Base-by-base conservation (phyloP, 2,888 invertebrate species). In the Ochropacha duplaris region DNA sequence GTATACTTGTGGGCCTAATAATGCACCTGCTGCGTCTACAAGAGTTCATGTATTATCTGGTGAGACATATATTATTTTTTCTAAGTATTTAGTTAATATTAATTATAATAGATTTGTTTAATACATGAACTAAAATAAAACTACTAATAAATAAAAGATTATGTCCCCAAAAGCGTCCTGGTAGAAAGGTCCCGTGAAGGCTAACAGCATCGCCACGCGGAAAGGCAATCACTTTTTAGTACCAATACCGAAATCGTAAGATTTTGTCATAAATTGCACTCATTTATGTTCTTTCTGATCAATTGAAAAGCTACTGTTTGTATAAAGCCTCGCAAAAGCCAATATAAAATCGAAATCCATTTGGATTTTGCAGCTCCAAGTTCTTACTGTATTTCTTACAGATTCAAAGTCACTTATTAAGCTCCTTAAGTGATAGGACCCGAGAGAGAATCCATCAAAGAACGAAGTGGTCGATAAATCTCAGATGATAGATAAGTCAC, bases 11-110 rank as follows among this genome's bases (percentile, higher is more conserved):
- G 94, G 95, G 58, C 97, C 97, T 57, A 96, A 96, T 80, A 97
- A 97, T 82, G 97, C 97, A 59, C 96, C 96, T 69, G 93, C 96
- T 6, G 96, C 96, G 62, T 94, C 95, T 69, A 96, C 97, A 54
- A 94, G 96, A 69, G 96, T 97, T 56, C 97, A 97, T 86, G 97
- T 97, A 71, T 94, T 97, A 68, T 97, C 97, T 88, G 97, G 97
- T 97, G 75, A 81, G 79, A 58, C 19, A 1, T 52, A 1, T 8
- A 12, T 50, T 14, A 1, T 36, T 3, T 12, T 36, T 36, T 36
- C 12, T 36, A 11, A 31, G 1, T 31, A 8, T 31, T 1, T 31
- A 5, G 24, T 5, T 24, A 24, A 24, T n/a, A n/a, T n/a, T n/a
- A n/a, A n/a, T n/a, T n/a, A n/a, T n/a, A n/a, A n/a, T n/a, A n/a